phyloP scores from a whole-genome alignment of 2,113 vertebrate species.

The Brachionichthys hirsutus region DNA sequence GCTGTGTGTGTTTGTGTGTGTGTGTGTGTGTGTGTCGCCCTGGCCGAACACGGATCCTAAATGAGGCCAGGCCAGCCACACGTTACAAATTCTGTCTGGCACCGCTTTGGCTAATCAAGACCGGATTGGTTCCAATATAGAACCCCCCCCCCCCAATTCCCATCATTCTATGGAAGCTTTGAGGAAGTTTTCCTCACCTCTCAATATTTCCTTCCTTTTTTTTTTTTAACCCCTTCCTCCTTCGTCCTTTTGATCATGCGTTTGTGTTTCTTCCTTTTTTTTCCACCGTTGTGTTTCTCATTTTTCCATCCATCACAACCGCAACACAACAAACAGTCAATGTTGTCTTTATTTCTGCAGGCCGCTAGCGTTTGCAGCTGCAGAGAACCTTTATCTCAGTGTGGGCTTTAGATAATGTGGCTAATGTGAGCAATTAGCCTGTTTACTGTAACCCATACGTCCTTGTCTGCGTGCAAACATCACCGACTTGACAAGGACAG shows the following conservation, averaged over 20 bases:
- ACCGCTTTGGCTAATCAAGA: constrained; percentile 67
- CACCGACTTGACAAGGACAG: background rate
- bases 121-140: constrained; percentile 58
- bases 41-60: constrained; percentile 57
- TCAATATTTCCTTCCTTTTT: constrained; percentile 43
- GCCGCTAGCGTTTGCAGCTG: constrained; percentile 16
- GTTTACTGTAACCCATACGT: background rate
- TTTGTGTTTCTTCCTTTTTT: background rate
- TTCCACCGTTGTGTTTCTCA: background rate
- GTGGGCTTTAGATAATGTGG: constrained; percentile 59
- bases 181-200: constrained; percentile 51
- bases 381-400: constrained; percentile 33
- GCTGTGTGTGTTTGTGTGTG: constrained; percentile 15
- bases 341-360: background rate
- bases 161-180: constrained; percentile 49
- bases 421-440: constrained; percentile 13
- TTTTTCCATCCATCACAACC: background rate
- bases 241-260: background rate
- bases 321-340: constrained; percentile 8
- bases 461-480: background rate
- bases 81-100: constrained; percentile 70
- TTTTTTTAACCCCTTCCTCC: constrained; percentile 21
- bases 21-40: constrained; percentile 11
- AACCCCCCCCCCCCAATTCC: constrained; percentile 17
- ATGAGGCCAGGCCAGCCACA: constrained; percentile 73